Evolutionary conservation across 2,113 vertebrate species (phyloP), one percentile per base, ranked within the genome.

Genomic region (Siniperca knerii): DNA sequence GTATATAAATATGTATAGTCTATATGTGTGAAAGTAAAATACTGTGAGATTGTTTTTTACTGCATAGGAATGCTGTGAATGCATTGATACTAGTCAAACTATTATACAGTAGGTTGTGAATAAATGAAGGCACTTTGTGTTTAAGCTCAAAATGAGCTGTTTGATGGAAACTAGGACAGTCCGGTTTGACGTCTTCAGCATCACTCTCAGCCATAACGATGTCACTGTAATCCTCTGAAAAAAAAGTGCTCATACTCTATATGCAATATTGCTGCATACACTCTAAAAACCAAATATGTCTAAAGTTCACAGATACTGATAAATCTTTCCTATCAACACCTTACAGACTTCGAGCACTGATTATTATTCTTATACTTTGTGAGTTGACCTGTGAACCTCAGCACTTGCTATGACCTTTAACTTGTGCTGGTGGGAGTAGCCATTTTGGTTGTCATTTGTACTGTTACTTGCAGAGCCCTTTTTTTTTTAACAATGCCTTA

Each of bases 401-500:
- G 89, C 90, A 87, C 84, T 90, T 88, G 84, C 84, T 40, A 79
- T 75, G 83, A 92, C 80, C 69, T 75, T 77, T 18, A 88, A 50
- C 58, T 58, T 75, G 72, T 90, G 84, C 89, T 90, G 83, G 16
- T 82, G 48, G 67, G 60, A 33, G 72, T 71, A 70, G 83, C 79
- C 69, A 55, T 86, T 81, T 77, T 20, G 84, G 37, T 70, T 66
- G 77, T 86, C 73, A 79, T 40, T 40, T 68, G 62, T 76, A 81
- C 81, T 82, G 66, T 87, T 79, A 88, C 71, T 89, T 79, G 75
- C 83, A 76, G 35, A 92, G 66, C 54, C 29, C 61, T 44, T n/a
- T 75, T 62, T 64, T 69, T 70, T 91, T 92, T 87, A 87, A 91
- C 60, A 87, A 92, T 90, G 93, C 90, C 90, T 94, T 93, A 92